Evolutionary conservation across 2,113 vertebrate genomes (phyloP), one percentile per base, ranked within the genome.

Genomic region (Saguinus midas): DNA sequence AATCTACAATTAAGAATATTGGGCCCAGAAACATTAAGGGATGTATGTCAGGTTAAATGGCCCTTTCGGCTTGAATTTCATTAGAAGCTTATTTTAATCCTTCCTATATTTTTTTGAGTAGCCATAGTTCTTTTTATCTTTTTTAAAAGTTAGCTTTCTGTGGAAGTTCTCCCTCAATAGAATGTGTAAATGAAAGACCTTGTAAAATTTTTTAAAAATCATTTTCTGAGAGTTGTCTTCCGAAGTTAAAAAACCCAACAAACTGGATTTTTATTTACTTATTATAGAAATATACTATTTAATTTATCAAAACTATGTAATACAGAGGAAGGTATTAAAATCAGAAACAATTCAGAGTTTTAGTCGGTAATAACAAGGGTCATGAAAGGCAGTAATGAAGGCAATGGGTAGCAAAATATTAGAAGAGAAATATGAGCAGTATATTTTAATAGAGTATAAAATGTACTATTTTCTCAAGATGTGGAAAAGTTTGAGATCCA

Each of bases 401-500:
- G 81, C 20, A 17, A 12, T 64, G 23, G 29, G 3, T 52, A 86
- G 64, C 25, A 92, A 83, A 57, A 70, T 75, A 72, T 72, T 50
- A 72, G n/a, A 84, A 87, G 84, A 96, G 50, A 80, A 91, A 92
- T 68, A 40, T 37, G 18, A 96, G 40, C 25, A 91, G 68, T 27
- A 48, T 78, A 72, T 72, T 72, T 94, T 72, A 64, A 94, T 32
- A 27, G 61, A 88, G 14, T 55, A 21, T 82, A 66, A 95, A 88
- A 89, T 32, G 48, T 43, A n/a, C 57, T 68, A 76, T 92, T 96
- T 95, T 96, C 64, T 91, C 52, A 91, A 52, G 73, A 32, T 37
- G 23, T 87, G 25, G 61, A 92, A 82, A 43, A 14, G 18, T 89
- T 94, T 96, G 37, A 83, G 73, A 96, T 75, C 6, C 40, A 87